Evolutionary conservation across 2,888 invertebrate genomes (phyloP).

Genomic region (Drosophila prostipennis): DNA sequence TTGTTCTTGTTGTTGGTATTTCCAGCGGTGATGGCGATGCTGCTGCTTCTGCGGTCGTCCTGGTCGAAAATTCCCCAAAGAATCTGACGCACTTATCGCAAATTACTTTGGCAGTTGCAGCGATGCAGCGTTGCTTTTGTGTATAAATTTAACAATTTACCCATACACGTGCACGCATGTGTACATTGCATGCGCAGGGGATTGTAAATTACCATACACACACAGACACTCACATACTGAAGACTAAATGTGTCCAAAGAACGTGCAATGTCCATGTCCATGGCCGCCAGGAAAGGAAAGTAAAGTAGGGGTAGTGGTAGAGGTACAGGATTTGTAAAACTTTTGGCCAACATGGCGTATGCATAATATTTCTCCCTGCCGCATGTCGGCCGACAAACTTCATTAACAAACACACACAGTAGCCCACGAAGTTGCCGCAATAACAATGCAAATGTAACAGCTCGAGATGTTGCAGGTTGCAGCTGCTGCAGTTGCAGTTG

Average conservation of each 20-base stretch:
- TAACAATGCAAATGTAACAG: slow-evolving; percentile 54
- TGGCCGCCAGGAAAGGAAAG: slow-evolving; percentile 12
- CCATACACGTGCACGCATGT: slow-evolving; percentile 63
- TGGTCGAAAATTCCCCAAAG: slow-evolving; percentile 76
- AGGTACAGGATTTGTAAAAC: slow-evolving; percentile 51
- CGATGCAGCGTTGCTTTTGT: slow-evolving; percentile 64
- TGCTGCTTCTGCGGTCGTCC: slow-evolving; percentile 43
- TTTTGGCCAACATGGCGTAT: slow-evolving; percentile 69
- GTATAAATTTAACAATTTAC: slow-evolving; percentile 77
- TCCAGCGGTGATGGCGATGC: slow-evolving; percentile 28
- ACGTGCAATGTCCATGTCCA: slow-evolving; percentile 45
- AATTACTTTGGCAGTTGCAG: slow-evolving; percentile 80
- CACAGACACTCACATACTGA: slow-evolving; percentile 28
- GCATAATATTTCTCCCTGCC: slow-evolving; percentile 66
- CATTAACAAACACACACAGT: slow-evolving; percentile 43
- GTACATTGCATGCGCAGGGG: slow-evolving; percentile 60
- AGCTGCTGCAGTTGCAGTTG: slow-evolving; percentile 17
- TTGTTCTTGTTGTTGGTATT: slow-evolving; percentile 31
- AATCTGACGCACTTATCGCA: slow-evolving; percentile 80
- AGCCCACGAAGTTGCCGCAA: slow-evolving; percentile 42
- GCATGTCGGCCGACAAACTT: slow-evolving; percentile 60
- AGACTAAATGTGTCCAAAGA: slow-evolving; percentile 60
- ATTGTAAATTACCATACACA: slow-evolving; percentile 71
- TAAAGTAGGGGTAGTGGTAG: neutral
- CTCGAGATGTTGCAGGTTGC: slow-evolving; percentile 34